Evolutionary conservation across 2,797 vertebrate genomes (phyloP).

Genomic region (Amblyraja radiata): DNA sequence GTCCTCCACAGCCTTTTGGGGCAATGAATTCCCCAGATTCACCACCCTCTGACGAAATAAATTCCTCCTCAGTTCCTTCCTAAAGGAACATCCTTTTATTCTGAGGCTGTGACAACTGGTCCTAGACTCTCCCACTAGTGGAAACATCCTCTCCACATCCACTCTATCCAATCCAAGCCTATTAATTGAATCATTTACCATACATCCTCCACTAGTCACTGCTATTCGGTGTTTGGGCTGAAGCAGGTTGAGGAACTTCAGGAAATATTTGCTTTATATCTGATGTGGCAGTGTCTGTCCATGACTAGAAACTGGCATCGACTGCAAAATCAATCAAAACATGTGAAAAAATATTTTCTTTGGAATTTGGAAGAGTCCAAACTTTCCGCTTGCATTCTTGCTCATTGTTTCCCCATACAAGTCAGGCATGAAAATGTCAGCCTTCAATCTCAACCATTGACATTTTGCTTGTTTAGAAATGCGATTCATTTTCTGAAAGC

Average conservation of each 20-base stretch:
- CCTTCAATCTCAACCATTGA: neutral
- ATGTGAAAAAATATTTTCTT: neutral
- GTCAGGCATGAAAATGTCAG: neutral
- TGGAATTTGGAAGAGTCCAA: neutral
- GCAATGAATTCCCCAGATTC: no score
- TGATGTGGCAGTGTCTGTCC: neutral
- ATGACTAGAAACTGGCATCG: neutral
- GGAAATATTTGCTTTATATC: neutral
- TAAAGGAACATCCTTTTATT: no score
- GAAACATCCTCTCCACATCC: no score
- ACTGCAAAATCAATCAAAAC: no score
- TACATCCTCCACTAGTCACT: neutral
- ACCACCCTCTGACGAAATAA: no score
- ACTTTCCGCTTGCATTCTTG: neutral
- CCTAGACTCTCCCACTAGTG: no score
- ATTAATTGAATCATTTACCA: no score
- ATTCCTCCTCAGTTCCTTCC: no score
- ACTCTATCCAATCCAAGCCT: no score
- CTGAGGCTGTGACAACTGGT: no score
- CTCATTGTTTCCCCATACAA: neutral
- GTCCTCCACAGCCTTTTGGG: no score
- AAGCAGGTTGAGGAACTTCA: neutral
- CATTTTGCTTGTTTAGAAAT: neutral
- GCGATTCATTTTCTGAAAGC: neutral
- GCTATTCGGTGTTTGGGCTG: neutral